Base-by-base conservation (phyloP, 2,888 invertebrate genomes). In the Gandaritis pyraliata region DNA sequence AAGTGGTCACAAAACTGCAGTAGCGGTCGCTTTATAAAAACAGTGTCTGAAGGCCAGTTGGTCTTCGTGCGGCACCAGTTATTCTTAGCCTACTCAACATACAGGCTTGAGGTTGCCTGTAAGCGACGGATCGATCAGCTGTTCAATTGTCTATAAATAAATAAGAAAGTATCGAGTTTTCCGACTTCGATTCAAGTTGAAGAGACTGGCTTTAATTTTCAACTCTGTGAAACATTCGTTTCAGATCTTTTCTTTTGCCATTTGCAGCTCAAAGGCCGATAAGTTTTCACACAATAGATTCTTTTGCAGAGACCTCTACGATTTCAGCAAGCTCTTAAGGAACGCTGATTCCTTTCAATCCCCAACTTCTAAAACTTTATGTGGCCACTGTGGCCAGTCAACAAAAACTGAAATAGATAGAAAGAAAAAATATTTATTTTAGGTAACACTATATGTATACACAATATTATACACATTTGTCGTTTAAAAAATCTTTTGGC, bases 31-130 rank as follows among this genome's bases (percentile, higher is more conserved):
- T 57, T 60, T 60, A 60, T 65, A 65, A 66, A 78, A 77, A 74
- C 71, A 70, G 68, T 71, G 54, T 53, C 56, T 71, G 80, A 81
- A 81, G 81, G 81, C 70, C 81, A 67, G 58, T 67, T 59, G 3
- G 65, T 59, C 59, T 70, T 70, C 72, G 75, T 74, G 77, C 71
- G 70, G 72, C 64, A 67, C 72, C 64, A 56, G 53, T 69, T 81
- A 81, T 80, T 76, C 80, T 77, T 81, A 81, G 74, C 61, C 38
- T 55, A 66, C 68, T 64, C 66, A 43, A 54, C 58, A 53, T 59
- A 55, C 43, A 56, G 50, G 48, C 52, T 51, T 43, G 58, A 61
- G 52, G 58, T 56, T 61, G 55, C 36, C 48, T 61, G 49, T 56
- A 51, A 56, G 55, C 46, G 53, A 16, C 30, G 64, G 58, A 70